Evolutionary conservation across 2,888 invertebrate genomes (phyloP).

Genomic region (Callyntrura sp.): DNA sequence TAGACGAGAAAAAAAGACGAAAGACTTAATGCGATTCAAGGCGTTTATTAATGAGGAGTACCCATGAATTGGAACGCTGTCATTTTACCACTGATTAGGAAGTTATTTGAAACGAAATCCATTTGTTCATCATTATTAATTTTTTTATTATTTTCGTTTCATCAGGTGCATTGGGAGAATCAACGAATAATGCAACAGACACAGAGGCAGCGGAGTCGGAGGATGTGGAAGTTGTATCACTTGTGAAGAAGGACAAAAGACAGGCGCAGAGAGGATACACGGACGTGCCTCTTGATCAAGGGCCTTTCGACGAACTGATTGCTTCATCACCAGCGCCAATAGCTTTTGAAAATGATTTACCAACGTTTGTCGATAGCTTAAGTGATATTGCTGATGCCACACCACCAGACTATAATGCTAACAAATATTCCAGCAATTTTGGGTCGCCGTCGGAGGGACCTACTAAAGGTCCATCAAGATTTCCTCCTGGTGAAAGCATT

Average conservation of each 20-base stretch:
- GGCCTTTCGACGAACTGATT: constrained; percentile 75
- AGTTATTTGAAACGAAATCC: neutral
- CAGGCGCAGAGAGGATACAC: constrained; percentile 82
- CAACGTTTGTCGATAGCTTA: constrained; percentile 74
- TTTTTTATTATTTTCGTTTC: neutral
- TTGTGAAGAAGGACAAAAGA: constrained; percentile 81
- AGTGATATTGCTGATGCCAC: constrained; percentile 73
- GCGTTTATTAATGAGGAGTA: too few species aligned
- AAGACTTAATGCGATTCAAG: too few species aligned
- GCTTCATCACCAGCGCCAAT: constrained; percentile 79
- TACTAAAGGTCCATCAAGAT: neutral
- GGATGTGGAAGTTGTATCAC: constrained; percentile 73
- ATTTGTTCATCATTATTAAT: constrained; percentile 1
- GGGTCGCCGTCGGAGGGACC: neutral
- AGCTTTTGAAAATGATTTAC: constrained; percentile 79
- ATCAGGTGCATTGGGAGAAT: constrained; percentile 60
- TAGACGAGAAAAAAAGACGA: neutral
- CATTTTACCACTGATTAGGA: neutral
- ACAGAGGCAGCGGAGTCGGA: constrained; percentile 62
- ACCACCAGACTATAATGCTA: constrained; percentile 61
- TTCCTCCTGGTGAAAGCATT: neutral
- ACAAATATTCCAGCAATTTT: constrained; percentile 49
- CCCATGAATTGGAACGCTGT: neutral
- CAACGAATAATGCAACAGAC: constrained; percentile 65
- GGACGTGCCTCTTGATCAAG: constrained; percentile 81